phyloP scores from a whole-genome alignment of 2,113 vertebrate genomes.

The Larimichthys polyactis region DNA sequence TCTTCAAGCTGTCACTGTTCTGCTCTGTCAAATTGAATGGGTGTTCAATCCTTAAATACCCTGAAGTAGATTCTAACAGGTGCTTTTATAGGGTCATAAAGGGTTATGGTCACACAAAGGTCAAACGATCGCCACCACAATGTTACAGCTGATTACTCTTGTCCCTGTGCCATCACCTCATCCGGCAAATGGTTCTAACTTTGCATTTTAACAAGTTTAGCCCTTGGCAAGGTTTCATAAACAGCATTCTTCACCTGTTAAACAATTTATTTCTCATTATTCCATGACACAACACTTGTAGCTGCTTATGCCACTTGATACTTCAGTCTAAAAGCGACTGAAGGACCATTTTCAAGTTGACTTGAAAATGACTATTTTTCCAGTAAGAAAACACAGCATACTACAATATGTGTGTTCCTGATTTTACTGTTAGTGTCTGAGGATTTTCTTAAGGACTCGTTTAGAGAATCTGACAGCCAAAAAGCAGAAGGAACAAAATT shows the following conservation, averaged over 20 bases:
- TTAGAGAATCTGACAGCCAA: not conserved
- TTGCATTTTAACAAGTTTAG: slow-evolving; percentile 66
- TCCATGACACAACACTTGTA: slow-evolving; percentile 46
- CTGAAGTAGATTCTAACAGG: slow-evolving; percentile 37
- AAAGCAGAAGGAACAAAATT: not conserved
- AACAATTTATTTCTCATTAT: slow-evolving; percentile 33
- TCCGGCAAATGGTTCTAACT: slow-evolving; percentile 65
- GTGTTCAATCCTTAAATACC: slow-evolving; percentile 25
- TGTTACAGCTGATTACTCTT: slow-evolving; percentile 59
- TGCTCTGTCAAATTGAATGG: slow-evolving; percentile 5
- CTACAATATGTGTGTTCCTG: slow-evolving; percentile 26
- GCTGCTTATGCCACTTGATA: not conserved
- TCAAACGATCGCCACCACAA: slow-evolving; percentile 27
- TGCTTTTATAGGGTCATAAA: slow-evolving; percentile 52
- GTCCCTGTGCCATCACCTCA: slow-evolving; percentile 49
- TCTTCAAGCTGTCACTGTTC: slow-evolving; percentile 34
- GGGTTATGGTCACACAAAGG: slow-evolving; percentile 51
- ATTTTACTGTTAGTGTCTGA: slow-evolving; percentile 53
- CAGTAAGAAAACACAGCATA: not conserved
- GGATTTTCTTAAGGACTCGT: not conserved
- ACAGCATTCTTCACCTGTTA: slow-evolving; percentile 54
- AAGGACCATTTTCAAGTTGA: too few relatives aligned
- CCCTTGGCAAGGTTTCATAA: slow-evolving; percentile 70
- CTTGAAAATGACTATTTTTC: slow-evolving; percentile 46
- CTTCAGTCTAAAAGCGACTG: too few relatives aligned